Conservation (phyloP, 2,888 invertebrate species). For the Chaetoderma sp. region DNA sequence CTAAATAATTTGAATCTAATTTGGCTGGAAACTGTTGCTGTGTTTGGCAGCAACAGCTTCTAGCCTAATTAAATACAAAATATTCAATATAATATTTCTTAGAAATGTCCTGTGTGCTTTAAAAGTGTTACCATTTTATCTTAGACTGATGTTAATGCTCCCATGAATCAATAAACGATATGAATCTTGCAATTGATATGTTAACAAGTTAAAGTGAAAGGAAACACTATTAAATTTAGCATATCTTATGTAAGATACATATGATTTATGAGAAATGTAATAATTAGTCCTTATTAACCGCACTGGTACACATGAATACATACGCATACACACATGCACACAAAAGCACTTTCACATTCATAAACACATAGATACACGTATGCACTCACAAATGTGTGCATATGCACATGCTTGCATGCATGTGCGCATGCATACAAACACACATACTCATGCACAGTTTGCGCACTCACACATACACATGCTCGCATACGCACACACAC, state of each 20-base stretch:
- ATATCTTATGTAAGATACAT: too few relatives aligned
- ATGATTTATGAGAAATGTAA: not conserved
- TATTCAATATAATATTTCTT: too few relatives aligned
- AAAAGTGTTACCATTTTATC: too few relatives aligned
- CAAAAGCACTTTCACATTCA: slow-evolving; percentile 7
- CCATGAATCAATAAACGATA: too few relatives aligned
- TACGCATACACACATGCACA: slow-evolving; percentile 22
- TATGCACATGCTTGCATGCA: not conserved
- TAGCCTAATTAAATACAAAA: too few relatives aligned
- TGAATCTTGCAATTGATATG: not conserved
- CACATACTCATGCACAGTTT: not conserved
- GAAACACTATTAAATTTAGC: not conserved
- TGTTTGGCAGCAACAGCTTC: too few relatives aligned
- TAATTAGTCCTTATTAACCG: not conserved
- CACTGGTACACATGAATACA: slow-evolving; percentile 9
- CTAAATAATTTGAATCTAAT: too few relatives aligned
- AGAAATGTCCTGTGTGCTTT: not conserved
- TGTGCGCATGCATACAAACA: not conserved
- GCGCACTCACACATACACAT: not conserved
- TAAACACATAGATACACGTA: not conserved
- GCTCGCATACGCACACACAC: too few relatives aligned
- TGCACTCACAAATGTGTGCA: not conserved
- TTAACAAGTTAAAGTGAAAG: not conserved
- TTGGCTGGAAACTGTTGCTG: too few relatives aligned
- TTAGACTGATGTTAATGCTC: not conserved